Percentiles rank a stretch among this genome's conserved stretches.
These are phyloP conservation scores for Strigamia crassipes DNA, from an alignment of 2,888 invertebrate genomes.

Conservation along the genomic window DNA sequence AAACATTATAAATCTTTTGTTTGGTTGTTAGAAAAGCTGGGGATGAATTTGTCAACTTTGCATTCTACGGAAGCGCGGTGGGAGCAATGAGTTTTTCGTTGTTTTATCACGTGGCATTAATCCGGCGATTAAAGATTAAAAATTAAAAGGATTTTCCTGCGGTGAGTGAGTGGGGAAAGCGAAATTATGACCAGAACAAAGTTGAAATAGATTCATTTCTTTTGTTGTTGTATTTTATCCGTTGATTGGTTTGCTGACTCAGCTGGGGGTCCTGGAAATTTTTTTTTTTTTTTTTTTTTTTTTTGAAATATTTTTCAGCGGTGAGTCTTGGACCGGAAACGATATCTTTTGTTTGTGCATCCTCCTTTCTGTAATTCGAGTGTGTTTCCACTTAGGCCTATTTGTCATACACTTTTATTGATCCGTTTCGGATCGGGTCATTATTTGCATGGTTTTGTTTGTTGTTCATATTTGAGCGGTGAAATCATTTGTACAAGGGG, in stretches of 20 bases:
- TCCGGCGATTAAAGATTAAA: not conserved
- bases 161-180: not conserved
- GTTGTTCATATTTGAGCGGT: not conserved
- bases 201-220: too few species aligned
- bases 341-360: not conserved
- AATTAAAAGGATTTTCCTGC: not conserved
- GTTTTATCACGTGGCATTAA: not conserved
- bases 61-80: not conserved
- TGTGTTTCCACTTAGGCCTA: not conserved
- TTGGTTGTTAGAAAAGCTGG: not conserved
- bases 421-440: conserved; percentile 22
- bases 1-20: too few species aligned
- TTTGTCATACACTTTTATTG: conserved; percentile 23
- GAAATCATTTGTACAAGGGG: not conserved
- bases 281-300: not conserved
- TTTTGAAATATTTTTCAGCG: not conserved
- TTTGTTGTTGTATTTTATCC: not conserved
- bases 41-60: not conserved
- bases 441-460: not conserved
- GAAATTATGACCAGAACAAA: not conserved
- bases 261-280: not conserved
- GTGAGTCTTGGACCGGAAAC: not conserved
- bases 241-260: not conserved
- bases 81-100: not conserved
- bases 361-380: not conserved